phyloP scores from a whole-genome alignment of 2,113 vertebrate species.

The Pantherophis guttatus region DNA sequence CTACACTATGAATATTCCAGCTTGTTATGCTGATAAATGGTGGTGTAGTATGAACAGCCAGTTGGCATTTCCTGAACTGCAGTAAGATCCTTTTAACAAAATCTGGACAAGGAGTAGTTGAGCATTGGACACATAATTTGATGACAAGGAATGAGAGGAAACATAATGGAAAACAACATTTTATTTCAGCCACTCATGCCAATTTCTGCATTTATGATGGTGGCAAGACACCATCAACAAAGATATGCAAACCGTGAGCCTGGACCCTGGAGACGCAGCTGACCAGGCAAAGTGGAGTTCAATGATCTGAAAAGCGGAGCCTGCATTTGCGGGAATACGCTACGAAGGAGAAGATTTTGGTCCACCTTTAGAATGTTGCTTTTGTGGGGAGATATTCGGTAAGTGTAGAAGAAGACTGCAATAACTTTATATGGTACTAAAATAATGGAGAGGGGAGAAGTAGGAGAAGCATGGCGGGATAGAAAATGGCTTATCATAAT shows the following conservation, averaged over 20 bases:
- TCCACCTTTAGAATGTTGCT: neutral
- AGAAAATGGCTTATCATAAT: neutral
- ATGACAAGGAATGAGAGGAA: neutral
- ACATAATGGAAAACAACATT: constrained; percentile 6
- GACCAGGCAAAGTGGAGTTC: no score
- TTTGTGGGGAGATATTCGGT: neutral
- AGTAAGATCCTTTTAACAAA: constrained; percentile 8
- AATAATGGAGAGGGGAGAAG: neutral
- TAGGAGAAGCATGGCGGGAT: neutral
- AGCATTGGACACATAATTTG: neutral
- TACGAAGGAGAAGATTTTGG: no score
- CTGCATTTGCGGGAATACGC: no score
- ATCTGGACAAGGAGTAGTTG: neutral
- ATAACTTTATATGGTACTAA: neutral
- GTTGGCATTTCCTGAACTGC: neutral
- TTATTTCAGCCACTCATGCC: neutral
- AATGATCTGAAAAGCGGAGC: no score
- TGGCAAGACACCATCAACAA: no score
- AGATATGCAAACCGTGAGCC: no score
- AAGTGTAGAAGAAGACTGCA: neutral
- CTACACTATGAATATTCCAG: neutral
- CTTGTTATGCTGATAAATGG: neutral
- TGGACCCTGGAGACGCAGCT: no score
- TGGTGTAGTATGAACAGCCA: neutral
- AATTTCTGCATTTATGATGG: constrained; percentile 2